Evolutionary conservation across 2,113 vertebrate genomes (phyloP).

Genomic region (Panthera tigris): DNA sequence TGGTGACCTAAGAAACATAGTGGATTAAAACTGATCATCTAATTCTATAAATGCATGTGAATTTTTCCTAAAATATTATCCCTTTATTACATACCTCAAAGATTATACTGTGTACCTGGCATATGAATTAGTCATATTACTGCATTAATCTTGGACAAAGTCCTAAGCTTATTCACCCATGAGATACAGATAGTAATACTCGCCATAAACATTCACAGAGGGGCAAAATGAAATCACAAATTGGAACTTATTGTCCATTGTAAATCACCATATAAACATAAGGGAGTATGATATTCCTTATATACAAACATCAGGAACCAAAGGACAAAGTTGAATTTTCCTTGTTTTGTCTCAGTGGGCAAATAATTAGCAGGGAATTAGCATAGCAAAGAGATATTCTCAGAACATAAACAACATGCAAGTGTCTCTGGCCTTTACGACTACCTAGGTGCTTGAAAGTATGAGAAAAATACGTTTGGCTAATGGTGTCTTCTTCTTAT

Average conservation of each 20-base stretch:
- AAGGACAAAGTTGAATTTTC: background rate
- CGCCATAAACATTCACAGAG: background rate
- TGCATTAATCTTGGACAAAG: background rate
- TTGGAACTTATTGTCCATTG: background rate
- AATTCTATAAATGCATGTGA: background rate
- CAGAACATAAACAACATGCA: background rate
- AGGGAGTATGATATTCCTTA: background rate
- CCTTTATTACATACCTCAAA: background rate
- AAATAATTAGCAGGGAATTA: slow-evolving; percentile 23
- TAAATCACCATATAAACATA: background rate
- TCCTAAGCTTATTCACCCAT: background rate
- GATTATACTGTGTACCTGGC: background rate
- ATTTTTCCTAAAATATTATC: background rate
- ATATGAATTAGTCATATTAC: background rate
- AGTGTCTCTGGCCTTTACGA: background rate
- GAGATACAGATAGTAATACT: background rate
- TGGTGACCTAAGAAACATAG: background rate
- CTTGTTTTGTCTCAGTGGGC: background rate
- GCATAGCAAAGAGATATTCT: background rate
- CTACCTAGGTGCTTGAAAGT: background rate
- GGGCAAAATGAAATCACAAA: background rate
- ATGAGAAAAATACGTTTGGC: background rate
- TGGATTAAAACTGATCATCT: background rate
- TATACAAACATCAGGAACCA: background rate
- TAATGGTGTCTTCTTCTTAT: background rate